Conservation (phyloP, 2,888 invertebrate genomes). For the Brachynemurus nebulosus region DNA sequence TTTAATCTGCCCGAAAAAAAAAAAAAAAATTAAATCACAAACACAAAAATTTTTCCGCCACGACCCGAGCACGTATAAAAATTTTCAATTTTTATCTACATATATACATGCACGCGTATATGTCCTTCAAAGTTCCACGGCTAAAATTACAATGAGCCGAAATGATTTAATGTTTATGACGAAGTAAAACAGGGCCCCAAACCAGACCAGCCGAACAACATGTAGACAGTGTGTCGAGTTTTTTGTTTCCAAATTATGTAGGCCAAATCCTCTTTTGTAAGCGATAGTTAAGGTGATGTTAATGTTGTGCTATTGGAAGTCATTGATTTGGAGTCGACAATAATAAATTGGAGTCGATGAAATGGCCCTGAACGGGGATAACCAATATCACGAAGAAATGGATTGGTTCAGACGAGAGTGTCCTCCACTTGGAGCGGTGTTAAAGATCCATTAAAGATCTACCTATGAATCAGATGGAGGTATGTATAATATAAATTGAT, state of each 20-base stretch:
- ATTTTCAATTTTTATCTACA: no score
- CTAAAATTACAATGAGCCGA: not conserved
- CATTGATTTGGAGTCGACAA: no score
- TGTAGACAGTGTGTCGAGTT: not conserved
- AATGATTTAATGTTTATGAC: not conserved
- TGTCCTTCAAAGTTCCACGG: not conserved
- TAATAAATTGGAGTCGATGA: no score
- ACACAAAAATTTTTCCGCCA: not conserved
- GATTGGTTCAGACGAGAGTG: no score
- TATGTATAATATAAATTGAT: no score
- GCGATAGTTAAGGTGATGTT: no score
- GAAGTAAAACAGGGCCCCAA: not conserved
- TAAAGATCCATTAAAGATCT: no score
- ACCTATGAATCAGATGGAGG: no score
- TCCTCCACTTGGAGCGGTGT: no score
- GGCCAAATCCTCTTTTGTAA: not conserved
- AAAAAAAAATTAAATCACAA: not conserved
- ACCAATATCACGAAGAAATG: no score
- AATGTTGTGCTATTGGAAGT: no score
- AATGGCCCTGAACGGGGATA: not conserved
- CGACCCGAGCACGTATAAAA: not conserved
- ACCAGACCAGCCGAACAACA: not conserved
- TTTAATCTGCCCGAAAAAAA: not conserved
- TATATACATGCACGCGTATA: no score
- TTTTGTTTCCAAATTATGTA: not conserved